These are phyloP conservation scores for Protomyctophum bolini DNA, from an alignment of 2,113 vertebrate genomes.

Conservation along the genomic window DNA sequence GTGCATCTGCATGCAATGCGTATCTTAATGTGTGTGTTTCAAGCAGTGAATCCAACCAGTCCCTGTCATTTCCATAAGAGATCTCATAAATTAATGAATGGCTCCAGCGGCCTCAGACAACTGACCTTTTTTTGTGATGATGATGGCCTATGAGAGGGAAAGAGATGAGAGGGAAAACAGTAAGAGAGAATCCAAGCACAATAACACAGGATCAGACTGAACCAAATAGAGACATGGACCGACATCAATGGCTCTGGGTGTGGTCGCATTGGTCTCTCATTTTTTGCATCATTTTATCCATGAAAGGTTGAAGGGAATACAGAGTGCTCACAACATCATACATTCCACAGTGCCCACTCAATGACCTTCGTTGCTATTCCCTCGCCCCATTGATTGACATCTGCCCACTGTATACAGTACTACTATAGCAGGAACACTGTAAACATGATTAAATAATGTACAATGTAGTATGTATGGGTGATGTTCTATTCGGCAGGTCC, in stretches of 20 bases:
- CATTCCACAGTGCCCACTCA: too few relatives aligned
- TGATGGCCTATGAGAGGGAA: slow-evolving; percentile 1
- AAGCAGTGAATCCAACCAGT: slow-evolving; percentile 13
- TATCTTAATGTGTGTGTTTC: slow-evolving; percentile 18
- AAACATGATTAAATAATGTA: too few relatives aligned
- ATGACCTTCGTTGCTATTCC: too few relatives aligned
- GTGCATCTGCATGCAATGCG: neutral
- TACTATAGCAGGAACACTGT: too few relatives aligned
- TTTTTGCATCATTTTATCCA: too few relatives aligned
- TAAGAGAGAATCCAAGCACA: neutral
- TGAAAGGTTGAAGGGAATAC: too few relatives aligned
- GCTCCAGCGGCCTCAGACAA: slow-evolving; percentile 15
- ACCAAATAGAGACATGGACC: neutral
- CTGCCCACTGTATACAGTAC: too few relatives aligned
- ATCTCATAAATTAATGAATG: slow-evolving; percentile 43
- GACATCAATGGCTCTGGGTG: neutral
- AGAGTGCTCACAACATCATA: too few relatives aligned
- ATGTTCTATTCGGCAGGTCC: too few relatives aligned
- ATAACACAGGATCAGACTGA: neutral
- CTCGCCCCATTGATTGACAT: too few relatives aligned
- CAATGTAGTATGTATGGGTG: too few relatives aligned
- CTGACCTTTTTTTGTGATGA: slow-evolving; percentile 14
- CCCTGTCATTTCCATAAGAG: slow-evolving; percentile 71
- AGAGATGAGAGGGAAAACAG: neutral
- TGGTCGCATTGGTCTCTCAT: too few relatives aligned